Evolutionary conservation across 1,140 invertebrate species (phyloP).

Genomic region (Mercenaria mercenaria): DNA sequence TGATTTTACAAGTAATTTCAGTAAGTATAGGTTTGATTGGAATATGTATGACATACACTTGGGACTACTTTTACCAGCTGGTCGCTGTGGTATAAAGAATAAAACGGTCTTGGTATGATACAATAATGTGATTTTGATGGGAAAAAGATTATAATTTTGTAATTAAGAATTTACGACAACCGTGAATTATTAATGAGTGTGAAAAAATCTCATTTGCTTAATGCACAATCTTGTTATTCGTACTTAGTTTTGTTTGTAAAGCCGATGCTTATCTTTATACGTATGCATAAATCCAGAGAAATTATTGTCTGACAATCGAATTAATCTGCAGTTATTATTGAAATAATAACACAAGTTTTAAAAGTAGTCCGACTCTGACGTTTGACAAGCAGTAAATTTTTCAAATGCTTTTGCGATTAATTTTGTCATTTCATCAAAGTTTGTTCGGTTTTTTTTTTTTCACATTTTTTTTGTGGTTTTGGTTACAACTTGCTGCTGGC

Average conservation of each 20-base stretch:
- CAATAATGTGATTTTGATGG: slow-evolving; percentile 56
- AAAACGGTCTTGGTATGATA: slow-evolving; percentile 1
- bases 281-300: not conserved
- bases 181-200: slow-evolving; percentile 49
- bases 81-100: slow-evolving; percentile 20
- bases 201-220: slow-evolving; percentile 31
- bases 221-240: slow-evolving; percentile 33
- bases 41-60: slow-evolving; percentile 16
- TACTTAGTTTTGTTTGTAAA: slow-evolving; percentile 33
- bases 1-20: slow-evolving; percentile 14
- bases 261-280: not conserved
- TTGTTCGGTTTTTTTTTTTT: too few relatives aligned
- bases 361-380: not conserved
- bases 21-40: slow-evolving; percentile 33
- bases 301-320: not conserved
- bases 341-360: not conserved
- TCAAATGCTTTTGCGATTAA: too few relatives aligned
- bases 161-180: slow-evolving; percentile 62
- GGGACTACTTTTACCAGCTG: not conserved
- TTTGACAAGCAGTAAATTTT: too few relatives aligned
- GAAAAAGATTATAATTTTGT: slow-evolving; percentile 60
- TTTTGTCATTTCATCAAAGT: too few relatives aligned
- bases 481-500: too few relatives aligned
- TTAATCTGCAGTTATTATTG: not conserved
- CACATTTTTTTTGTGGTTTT: too few relatives aligned